Percentiles rank a stretch among this genome's conserved stretches.
phyloP scores from a whole-genome alignment of 2,888 invertebrate species.

The Linnaemya tessellans region DNA sequence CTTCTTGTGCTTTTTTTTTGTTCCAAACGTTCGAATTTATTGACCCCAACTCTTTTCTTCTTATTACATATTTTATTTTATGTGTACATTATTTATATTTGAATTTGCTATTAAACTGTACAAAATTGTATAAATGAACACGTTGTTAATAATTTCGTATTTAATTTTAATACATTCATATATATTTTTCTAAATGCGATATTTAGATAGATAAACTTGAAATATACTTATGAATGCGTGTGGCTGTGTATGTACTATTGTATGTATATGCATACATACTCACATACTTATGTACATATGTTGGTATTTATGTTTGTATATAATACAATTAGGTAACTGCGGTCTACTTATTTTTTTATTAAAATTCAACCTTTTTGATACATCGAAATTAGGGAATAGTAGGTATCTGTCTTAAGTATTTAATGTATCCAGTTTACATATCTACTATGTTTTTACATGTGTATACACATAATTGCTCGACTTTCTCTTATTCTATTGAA shows the following conservation, averaged over 20 bases:
- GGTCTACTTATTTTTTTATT: too few species aligned
- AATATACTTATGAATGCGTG: slow-evolving; percentile 17
- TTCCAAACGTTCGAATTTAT: slow-evolving; percentile 59
- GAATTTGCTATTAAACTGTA: slow-evolving; percentile 39
- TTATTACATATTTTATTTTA: slow-evolving; percentile 11
- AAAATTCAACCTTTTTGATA: not conserved
- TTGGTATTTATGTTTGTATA: not conserved
- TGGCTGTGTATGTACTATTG: too few species aligned
- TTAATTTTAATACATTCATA: not conserved
- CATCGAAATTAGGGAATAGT: not conserved
- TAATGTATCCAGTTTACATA: too few species aligned
- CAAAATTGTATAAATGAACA: slow-evolving; percentile 12
- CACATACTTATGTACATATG: not conserved
- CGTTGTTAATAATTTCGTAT: slow-evolving; percentile 19
- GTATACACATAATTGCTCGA: too few species aligned
- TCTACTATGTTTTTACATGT: too few species aligned
- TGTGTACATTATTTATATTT: slow-evolving; percentile 21
- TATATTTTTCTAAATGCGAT: not conserved
- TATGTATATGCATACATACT: not conserved
- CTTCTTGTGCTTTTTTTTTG: slow-evolving; percentile 25
- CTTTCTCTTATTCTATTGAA: too few species aligned
- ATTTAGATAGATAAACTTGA: slow-evolving; percentile 23
- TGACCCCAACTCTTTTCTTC: slow-evolving; percentile 62
- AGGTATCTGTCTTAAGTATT: too few species aligned
- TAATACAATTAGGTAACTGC: too few species aligned